Base-by-base conservation (phyloP, 2,797 vertebrate genomes). In the Lutjanus campechanus region DNA sequence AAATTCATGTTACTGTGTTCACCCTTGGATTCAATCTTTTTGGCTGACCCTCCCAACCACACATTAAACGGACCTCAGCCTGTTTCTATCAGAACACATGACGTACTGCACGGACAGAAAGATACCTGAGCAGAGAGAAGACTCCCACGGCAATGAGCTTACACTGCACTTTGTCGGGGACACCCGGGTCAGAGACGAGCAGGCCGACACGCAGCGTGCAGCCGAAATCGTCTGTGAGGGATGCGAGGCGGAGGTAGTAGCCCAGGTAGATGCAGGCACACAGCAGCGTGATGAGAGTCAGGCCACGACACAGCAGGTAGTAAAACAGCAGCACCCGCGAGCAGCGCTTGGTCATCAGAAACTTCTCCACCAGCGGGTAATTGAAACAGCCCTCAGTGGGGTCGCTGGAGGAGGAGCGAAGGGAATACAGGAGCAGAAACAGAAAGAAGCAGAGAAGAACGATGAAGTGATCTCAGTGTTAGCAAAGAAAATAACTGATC, bases 101-200 rank as follows among this genome's bases (percentile, higher is more conserved):
- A 0, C 4, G 8, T 10, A 8, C 36, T 4, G 5, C 4, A 1
- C 36, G 58, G 25, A 46, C 43, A 62, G 25, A 46, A 29, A 20
- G 4, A 19, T 83, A 96, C 93, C 98, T 98, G 69, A 99, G 97
- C 73, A 99, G 76, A 79, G 95, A 96, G 94, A 99, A 99, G 88
- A 99, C 92, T 36, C 98, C 97, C 11, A 98, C 98, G 0, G 98
- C 96, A n/a, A 99, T 95, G 68, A 99, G 96, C 70, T 99, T 99
- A 84, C 98, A 99, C 92, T 98, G 97, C 78, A 99, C 84, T 53
- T 77, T 89, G 0, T 96, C 92, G 0, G 98, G 98, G 51, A 99
- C 74, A 0, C 73, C n/a, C 1, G 95, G 96, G 91, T 98, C 96
- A 0, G 95, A 95, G 41, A 76, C 80, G 1, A 99, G 93, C 66